Evolutionary conservation across 2,888 invertebrate species (phyloP).

Genomic region (Leptopilina myrica): DNA sequence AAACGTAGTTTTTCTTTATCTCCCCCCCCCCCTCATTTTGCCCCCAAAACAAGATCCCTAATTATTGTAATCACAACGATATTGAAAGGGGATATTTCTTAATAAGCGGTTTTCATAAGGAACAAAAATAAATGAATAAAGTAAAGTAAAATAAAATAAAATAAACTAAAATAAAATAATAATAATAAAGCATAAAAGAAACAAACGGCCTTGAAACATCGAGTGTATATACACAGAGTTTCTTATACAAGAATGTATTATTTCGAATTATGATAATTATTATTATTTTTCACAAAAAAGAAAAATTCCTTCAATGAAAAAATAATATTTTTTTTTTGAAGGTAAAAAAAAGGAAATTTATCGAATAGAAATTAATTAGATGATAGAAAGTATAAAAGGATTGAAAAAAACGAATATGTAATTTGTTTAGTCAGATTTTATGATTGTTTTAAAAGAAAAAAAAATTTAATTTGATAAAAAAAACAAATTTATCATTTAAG

Average conservation of each 20-base stretch:
- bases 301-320: not conserved
- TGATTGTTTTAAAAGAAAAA: not conserved
- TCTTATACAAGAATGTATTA: not conserved
- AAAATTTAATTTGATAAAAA: too few species aligned
- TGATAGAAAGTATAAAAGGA: slow-evolving; percentile 1
- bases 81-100: slow-evolving; percentile 4
- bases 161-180: too few species aligned
- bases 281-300: too few species aligned
- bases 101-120: not conserved
- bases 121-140: too few species aligned
- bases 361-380: not conserved
- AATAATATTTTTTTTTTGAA: not conserved
- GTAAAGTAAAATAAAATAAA: too few species aligned
- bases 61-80: not conserved
- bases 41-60: too few species aligned
- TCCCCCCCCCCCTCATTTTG: too few species aligned
- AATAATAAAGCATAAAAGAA: not conserved
- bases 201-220: slow-evolving; percentile 22
- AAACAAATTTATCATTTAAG: slow-evolving; percentile 37
- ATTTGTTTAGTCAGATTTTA: slow-evolving; percentile 9
- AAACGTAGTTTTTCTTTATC: too few species aligned
- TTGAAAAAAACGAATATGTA: not conserved
- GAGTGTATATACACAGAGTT: slow-evolving; percentile 18
- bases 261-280: not conserved
- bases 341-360: not conserved